Evolutionary conservation across 2,888 invertebrate species (phyloP).

Genomic region (Epinotia brunnichana): DNA sequence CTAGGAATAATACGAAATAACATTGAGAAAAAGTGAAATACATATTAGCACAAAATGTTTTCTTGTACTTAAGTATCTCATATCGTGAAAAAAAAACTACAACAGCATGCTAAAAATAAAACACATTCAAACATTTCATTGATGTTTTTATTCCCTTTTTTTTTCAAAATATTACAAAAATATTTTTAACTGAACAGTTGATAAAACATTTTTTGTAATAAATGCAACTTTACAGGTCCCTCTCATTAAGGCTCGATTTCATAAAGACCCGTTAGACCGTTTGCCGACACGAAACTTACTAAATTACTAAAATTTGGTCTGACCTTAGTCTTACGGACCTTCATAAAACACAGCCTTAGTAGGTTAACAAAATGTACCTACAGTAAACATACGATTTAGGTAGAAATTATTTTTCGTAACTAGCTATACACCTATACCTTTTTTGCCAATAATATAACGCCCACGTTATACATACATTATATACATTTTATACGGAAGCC

Average conservation of each 20-base stretch:
- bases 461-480: constrained; percentile 17
- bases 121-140: constrained; percentile 23
- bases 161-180: constrained; percentile 38
- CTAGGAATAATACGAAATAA: too few species aligned
- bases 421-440: constrained; percentile 19
- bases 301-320: neutral
- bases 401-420: neutral
- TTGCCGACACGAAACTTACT: neutral
- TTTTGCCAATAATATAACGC: constrained; percentile 31
- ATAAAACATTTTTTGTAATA: constrained; percentile 37
- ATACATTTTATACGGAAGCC: constrained; percentile 31
- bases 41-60: too few species aligned
- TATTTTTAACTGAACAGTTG: constrained; percentile 35
- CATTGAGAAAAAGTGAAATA: too few species aligned
- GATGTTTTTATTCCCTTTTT: constrained; percentile 35
- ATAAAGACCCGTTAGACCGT: neutral
- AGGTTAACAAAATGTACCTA: constrained; percentile 33
- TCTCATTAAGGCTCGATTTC: neutral
- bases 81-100: neutral
- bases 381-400: neutral
- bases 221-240: constrained; percentile 35
- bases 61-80: neutral
- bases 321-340: neutral
- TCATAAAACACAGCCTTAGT: constrained; percentile 6
- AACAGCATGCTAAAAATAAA: constrained; percentile 16